Conservation (phyloP, 2,888 invertebrate species). For the Mellilla xanthometata region DNA sequence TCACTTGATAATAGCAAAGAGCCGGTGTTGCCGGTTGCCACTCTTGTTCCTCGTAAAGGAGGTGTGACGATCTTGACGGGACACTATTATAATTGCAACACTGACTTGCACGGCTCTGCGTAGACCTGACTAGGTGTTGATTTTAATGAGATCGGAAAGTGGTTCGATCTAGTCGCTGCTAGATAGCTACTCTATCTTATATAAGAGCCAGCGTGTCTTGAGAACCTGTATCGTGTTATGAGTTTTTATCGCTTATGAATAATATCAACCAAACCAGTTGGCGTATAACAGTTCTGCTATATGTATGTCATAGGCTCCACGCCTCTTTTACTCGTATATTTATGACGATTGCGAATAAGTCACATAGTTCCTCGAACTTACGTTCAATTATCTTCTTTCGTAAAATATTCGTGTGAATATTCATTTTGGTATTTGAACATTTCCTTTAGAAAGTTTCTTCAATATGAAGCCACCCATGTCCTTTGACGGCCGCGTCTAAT, state of each 20-base stretch:
- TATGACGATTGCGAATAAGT: conserved; percentile 20
- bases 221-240: conserved; percentile 34
- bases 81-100: conserved; percentile 59
- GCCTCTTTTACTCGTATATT: conserved; percentile 25
- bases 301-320: conserved; percentile 27
- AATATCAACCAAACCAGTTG: conserved; percentile 29
- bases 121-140: conserved; percentile 46
- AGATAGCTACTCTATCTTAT: conserved; percentile 31
- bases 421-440: conserved; percentile 16
- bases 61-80: conserved; percentile 51
- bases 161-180: conserved; percentile 33
- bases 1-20: conserved; percentile 13
- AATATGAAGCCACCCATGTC: conserved; percentile 13
- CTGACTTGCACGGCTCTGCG: conserved; percentile 37
- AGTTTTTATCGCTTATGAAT: conserved; percentile 32
- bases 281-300: conserved; percentile 23
- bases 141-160: conserved; percentile 60
- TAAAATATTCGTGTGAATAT: conserved; percentile 16
- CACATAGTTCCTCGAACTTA: conserved; percentile 23
- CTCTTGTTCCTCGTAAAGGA: conserved; percentile 52
- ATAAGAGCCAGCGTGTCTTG: conserved; percentile 23
- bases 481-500: conserved; percentile 15
- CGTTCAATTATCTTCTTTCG: conserved; percentile 12
- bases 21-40: conserved; percentile 28
- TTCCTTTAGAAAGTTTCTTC: conserved; percentile 17